Evolutionary conservation across 2,888 invertebrate species (phyloP), one percentile per base, ranked within the genome.

Genomic region (Phrixothrix hirtus): DNA sequence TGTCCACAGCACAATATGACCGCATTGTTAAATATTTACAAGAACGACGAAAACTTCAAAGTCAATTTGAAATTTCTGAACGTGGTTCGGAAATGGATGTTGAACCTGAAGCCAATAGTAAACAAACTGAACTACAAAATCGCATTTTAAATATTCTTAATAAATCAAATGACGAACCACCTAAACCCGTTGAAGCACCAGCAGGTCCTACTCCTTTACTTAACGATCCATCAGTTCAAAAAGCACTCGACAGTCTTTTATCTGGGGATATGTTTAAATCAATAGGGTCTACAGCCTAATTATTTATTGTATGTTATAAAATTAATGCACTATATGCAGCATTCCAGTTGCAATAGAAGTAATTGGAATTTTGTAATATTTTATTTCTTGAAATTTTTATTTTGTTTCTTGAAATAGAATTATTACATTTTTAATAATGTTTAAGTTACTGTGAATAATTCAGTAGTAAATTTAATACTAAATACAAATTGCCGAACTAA

Each of bases 1-100:
- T 92, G 30, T 89, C 89, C 0, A 86, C 86, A 0, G 69, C 85
- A 11, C 91, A 92, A 71, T 92, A 91, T 60, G 91, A 92, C 63
- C 84, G 86, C 58, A 79, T 92, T 7, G 81, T 92, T 39, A 77
- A 79, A 44, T 88, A 88, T 70, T 75, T 90, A 21, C 81, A 88
- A 77, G 87, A 89, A 60, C 83, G 87, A 52, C 81, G 86, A 25
- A 87, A 89, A 60, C 77, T 86, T 34, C 91, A 91, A 75, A 78
- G 86, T 0, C 87, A 88, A 71, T 77, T 85, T 35, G 92, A 92
- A 73, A 72, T 89, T 10, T 86, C 88, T 0, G 89, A 88, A 66
- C 83, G 84, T 0, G 83, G 83, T 0, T 75, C 82, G 21, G 77
- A 78, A 36, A 60, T 77, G 1, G 73, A 78, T 0, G 64, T 76